phyloP scores from a whole-genome alignment of 2,113 vertebrate species.

The Puma concolor region DNA sequence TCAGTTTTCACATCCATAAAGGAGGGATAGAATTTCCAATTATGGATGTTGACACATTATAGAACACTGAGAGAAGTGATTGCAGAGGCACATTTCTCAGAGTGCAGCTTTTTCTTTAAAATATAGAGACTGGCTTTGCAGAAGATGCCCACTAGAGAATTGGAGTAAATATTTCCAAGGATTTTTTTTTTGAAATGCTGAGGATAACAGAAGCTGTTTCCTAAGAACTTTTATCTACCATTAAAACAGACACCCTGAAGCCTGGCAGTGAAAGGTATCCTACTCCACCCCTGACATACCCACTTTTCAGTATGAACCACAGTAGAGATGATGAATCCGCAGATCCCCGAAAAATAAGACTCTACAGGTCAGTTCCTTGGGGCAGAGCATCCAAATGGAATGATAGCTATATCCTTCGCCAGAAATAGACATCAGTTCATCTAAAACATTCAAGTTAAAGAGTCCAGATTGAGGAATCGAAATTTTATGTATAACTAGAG shows the following conservation, averaged over 20 bases:
- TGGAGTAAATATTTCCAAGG: constrained; percentile 56
- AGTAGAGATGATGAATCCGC: not conserved
- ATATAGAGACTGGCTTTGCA: constrained; percentile 3
- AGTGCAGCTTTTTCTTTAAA: constrained; percentile 49
- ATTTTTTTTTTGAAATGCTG: not conserved
- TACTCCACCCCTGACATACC: not conserved
- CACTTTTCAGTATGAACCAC: not conserved
- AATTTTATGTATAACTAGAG: constrained; percentile 61
- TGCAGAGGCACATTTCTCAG: not conserved
- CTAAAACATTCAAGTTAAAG: not conserved
- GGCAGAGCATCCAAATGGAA: not conserved
- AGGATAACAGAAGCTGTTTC: constrained; percentile 48
- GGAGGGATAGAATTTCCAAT: not conserved
- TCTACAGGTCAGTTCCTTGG: not conserved
- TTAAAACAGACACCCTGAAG: constrained; percentile 41
- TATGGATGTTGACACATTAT: not conserved
- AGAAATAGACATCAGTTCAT: constrained; percentile 44
- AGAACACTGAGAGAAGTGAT: not conserved
- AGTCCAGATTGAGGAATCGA: constrained; percentile 60
- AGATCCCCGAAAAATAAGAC: constrained; percentile 24
- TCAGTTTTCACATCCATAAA: constrained; percentile 2
- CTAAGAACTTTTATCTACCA: constrained; percentile 37
- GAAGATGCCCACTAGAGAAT: not conserved
- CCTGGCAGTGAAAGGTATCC: not conserved
- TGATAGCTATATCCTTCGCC: not conserved